Conservation (phyloP, 2,113 vertebrate species). For the Brienomyrus longianalis region DNA sequence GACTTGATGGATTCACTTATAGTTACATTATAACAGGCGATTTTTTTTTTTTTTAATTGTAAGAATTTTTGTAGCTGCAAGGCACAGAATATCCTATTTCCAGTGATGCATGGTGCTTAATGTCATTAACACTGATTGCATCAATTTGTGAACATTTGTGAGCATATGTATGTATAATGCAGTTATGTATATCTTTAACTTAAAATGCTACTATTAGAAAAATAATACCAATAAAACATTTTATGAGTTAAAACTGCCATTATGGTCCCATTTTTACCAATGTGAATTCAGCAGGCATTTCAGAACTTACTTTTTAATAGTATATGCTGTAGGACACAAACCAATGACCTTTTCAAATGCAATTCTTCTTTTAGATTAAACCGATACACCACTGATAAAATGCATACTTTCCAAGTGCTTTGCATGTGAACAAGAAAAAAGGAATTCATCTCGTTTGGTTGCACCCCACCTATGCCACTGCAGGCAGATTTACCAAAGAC, state of each 20-base stretch:
- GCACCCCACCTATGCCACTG: background rate
- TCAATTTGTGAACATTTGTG: background rate
- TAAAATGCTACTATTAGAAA: background rate
- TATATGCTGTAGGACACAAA: background rate
- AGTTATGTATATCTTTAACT: background rate
- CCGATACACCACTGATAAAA: background rate
- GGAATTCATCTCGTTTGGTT: background rate
- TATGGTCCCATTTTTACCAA: background rate
- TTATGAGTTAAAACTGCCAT: background rate
- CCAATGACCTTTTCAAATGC: background rate
- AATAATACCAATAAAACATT: background rate
- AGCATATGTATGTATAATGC: background rate
- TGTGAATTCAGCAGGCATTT: background rate
- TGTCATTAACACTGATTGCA: background rate
- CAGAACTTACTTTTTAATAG: background rate
- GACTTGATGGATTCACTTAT: background rate
- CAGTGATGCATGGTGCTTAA: background rate
- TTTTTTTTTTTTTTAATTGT: background rate
- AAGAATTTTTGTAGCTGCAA: background rate
- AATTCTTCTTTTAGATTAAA: background rate
- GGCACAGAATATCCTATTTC: background rate
- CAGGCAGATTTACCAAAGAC: background rate
- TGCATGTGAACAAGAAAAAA: background rate
- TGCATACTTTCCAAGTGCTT: background rate
- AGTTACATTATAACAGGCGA: background rate